phyloP scores from a whole-genome alignment of 2,797 vertebrate species.

The Hyperoplus lanceolatus region DNA sequence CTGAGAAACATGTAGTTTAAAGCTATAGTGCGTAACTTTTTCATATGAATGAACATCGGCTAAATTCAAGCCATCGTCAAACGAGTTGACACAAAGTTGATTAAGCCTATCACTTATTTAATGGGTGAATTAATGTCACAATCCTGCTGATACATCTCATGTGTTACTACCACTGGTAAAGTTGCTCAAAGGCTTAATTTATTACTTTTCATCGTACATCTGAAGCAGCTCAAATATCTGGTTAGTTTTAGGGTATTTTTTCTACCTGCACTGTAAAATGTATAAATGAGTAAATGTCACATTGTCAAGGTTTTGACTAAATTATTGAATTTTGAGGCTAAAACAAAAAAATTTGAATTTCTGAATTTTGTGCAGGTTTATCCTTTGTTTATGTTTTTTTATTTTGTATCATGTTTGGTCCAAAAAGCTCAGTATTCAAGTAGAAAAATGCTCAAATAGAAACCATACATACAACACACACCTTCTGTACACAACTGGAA shows the following conservation, averaged over 20 bases:
- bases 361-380: background rate
- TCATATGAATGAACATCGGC: no score
- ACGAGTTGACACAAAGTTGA: no score
- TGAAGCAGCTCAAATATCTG: background rate
- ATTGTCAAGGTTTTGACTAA: no score
- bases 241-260: background rate
- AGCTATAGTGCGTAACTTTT: no score
- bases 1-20: background rate
- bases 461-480: background rate
- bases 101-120: background rate
- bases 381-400: background rate
- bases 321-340: no score
- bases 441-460: conserved; percentile 1
- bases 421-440: background rate
- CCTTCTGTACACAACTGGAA: conserved; percentile 19
- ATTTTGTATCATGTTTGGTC: background rate
- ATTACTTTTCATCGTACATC: background rate
- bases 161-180: background rate
- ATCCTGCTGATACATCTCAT: conserved; percentile 29
- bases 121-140: background rate
- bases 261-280: no score
- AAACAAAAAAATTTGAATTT: no score
- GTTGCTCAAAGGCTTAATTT: conserved; percentile 7
- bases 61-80: no score
- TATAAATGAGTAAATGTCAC: no score